These are phyloP conservation scores for Microcebus lehilahytsara DNA, from an alignment of 2,113 vertebrate genomes.

Conservation along the genomic window DNA sequence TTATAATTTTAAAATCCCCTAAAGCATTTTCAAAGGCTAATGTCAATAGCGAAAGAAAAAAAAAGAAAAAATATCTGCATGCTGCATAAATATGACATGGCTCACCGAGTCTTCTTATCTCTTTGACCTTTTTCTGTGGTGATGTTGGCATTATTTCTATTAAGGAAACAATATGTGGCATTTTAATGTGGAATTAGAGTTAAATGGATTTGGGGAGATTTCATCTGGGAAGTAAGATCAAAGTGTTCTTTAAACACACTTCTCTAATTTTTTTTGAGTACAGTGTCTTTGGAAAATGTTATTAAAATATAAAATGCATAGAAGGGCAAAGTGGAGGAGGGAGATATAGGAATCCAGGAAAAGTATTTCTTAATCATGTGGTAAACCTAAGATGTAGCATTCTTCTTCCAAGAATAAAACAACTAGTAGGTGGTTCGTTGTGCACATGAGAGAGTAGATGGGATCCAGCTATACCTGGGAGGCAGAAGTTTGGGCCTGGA, in stretches of 20 bases:
- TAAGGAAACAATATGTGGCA: slow-evolving; percentile 29
- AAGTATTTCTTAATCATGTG: slow-evolving; percentile 77
- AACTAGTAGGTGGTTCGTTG: neutral
- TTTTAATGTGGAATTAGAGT: slow-evolving; percentile 45
- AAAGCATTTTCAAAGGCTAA: slow-evolving; percentile 43
- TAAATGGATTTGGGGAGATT: slow-evolving; percentile 60
- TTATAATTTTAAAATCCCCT: slow-evolving; percentile 20
- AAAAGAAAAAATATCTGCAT: slow-evolving; percentile 32
- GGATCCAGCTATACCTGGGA: slow-evolving; percentile 57
- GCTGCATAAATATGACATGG: neutral
- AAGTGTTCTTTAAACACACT: slow-evolving; percentile 61
- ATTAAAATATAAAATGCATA: slow-evolving; percentile 67
- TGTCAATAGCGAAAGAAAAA: slow-evolving; percentile 52
- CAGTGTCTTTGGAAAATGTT: slow-evolving; percentile 56
- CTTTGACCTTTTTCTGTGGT: slow-evolving; percentile 8
- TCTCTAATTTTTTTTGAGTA: slow-evolving; percentile 47
- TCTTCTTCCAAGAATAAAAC: slow-evolving; percentile 71
- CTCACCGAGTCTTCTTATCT: slow-evolving; percentile 4
- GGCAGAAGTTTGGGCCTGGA: slow-evolving; percentile 51
- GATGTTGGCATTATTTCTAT: slow-evolving; percentile 20
- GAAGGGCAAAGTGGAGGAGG: slow-evolving; percentile 56
- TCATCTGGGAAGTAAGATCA: slow-evolving; percentile 48
- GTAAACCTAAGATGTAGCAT: slow-evolving; percentile 65
- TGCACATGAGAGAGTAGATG: neutral
- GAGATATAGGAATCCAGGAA: slow-evolving; percentile 66